Evolutionary conservation across 2,113 vertebrate genomes (phyloP).

Genomic region (Dendropsophus ebraccatus): DNA sequence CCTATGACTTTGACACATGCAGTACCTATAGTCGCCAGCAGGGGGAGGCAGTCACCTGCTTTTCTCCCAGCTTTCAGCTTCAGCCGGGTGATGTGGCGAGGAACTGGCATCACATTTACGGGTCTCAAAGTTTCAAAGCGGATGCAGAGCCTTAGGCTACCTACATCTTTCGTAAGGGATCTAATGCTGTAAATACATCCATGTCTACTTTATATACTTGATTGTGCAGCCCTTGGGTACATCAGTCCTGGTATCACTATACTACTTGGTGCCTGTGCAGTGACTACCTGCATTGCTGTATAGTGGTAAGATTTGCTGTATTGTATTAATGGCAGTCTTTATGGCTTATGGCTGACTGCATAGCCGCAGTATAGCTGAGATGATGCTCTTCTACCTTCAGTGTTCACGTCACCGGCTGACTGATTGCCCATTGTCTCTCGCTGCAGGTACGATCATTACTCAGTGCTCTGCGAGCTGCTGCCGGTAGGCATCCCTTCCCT

Average conservation of each 20-base stretch:
- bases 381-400: not conserved
- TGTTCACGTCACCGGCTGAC: not conserved
- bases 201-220: not conserved
- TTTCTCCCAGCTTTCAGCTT: not conserved
- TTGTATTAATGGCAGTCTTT: not conserved
- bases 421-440: not conserved
- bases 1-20: no score
- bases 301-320: not conserved
- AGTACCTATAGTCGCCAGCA: not conserved
- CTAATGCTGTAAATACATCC: not conserved
- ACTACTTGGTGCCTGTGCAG: not conserved
- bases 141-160: not conserved
- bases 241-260: not conserved
- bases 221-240: no score
- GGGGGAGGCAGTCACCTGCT: not conserved
- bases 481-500: slow-evolving; percentile 76
- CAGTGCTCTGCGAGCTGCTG: slow-evolving; percentile 77
- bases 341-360: not conserved
- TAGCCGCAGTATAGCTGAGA: not conserved
- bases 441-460: slow-evolving; percentile 76
- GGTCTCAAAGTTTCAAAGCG: not conserved
- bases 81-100: not conserved
- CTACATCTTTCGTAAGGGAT: not conserved
- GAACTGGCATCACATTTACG: not conserved
- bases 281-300: not conserved